Conservation (phyloP, 2,113 vertebrate species). For the Calcarius ornatus region DNA sequence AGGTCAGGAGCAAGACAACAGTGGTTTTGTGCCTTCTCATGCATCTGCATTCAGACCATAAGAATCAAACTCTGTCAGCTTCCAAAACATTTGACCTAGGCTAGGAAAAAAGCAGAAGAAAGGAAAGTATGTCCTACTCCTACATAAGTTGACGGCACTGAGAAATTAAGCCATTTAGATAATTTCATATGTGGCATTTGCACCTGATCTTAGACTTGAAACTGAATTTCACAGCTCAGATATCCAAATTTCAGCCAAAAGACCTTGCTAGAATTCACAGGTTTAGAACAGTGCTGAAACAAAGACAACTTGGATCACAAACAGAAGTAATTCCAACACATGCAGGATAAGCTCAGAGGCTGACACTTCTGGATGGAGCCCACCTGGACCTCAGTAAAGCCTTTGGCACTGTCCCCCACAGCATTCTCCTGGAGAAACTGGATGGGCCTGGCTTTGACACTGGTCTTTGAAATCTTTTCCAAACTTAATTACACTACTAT, state of each 20-base stretch:
- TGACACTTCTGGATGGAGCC: neutral
- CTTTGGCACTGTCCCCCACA: neutral
- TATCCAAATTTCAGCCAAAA: neutral
- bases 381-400: neutral
- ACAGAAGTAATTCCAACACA: neutral
- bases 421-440: neutral
- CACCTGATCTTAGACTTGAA: neutral
- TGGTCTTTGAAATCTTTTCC: neutral
- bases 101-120: neutral
- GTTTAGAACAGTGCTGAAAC: neutral
- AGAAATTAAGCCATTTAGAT: neutral
- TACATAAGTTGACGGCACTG: neutral
- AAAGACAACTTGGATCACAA: neutral
- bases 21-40: neutral
- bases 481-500: neutral
- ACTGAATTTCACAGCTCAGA: neutral
- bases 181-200: neutral
- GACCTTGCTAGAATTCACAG: neutral
- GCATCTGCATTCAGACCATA: neutral
- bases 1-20: neutral
- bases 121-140: neutral
- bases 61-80: neutral
- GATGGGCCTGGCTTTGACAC: neutral
- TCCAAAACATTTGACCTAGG: neutral
- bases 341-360: neutral